These are phyloP conservation scores for Antechinus flavipes DNA, from an alignment of 2,113 vertebrate species.

Conservation along the genomic window DNA sequence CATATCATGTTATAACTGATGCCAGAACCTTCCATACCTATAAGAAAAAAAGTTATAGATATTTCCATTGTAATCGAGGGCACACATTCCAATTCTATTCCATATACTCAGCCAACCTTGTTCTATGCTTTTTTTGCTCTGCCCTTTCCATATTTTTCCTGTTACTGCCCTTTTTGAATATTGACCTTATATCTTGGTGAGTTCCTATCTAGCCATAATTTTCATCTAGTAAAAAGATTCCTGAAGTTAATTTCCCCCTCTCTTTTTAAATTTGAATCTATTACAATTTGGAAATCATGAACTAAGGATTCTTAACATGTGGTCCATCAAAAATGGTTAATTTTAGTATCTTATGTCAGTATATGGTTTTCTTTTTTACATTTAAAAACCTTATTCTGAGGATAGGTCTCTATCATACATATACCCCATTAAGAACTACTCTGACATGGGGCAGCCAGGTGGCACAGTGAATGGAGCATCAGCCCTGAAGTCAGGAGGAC, in stretches of 20 bases:
- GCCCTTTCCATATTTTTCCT: not conserved
- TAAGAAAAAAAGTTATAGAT: constrained; percentile 40
- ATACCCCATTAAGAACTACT: not conserved
- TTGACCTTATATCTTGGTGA: not conserved
- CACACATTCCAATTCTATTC: constrained; percentile 22
- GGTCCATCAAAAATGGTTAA: not conserved
- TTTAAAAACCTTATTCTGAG: not conserved
- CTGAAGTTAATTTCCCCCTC: not conserved
- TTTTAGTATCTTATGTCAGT: not conserved
- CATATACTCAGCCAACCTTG: not conserved
- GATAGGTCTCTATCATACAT: not conserved
- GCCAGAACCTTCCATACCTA: constrained; percentile 10
- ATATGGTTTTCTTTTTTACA: not conserved
- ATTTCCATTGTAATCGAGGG: constrained; percentile 7
- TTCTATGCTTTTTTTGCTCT: not conserved
- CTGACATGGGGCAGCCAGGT: not conserved
- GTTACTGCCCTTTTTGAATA: not conserved
- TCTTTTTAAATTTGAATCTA: not conserved
- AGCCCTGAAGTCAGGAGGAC: too few relatives aligned
- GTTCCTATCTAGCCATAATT: not conserved
- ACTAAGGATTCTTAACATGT: not conserved
- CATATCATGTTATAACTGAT: not conserved
- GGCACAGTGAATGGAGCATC: too few relatives aligned
- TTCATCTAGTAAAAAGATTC: not conserved
- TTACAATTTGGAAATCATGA: not conserved